Base-by-base conservation (phyloP, 2,113 vertebrate genomes). In the Halcyon senegalensis region DNA sequence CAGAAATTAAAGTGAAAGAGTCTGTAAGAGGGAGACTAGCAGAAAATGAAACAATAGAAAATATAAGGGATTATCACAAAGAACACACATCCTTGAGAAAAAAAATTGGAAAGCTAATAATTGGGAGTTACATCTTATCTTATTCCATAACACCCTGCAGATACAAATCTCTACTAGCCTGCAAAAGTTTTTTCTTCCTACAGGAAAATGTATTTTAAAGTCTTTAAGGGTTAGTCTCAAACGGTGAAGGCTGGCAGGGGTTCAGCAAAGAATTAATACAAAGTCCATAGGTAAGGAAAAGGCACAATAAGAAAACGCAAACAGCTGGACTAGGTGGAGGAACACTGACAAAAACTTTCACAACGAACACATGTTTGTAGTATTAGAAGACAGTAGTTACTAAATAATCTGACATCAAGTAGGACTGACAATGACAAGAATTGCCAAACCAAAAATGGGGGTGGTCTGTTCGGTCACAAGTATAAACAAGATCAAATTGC, bases 1-100 rank as follows among this genome's bases (percentile, higher is more conserved):
- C 87, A 94, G 84, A 96, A 97, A 96, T 97, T 96, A 96, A 97
- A 97, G 72, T 96, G 94, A 95, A 89, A 96, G 81, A 97, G 81
- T 94, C 81, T 94, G 93, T 97, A 97, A 96, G 91, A 96, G 91
- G 91, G 62, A 95, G 74, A 95, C 94, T 96, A 91, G 74, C 89
- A 96, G 87, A 87, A 94, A 96, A 87, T 64, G 39, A 94, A 94
- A 94, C 74, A 95, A 94, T 43, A 95, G 91, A 87, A 96, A 94
- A 96, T 89, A 95, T 76, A 93, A 68, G 89, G 93, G 93, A 84
- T 94, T 89, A 97, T 85, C 93, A 84, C 44, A 87, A 95, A 93
- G 87, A 93, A 55, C 62, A 95, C 81, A 64, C 35, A 87, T 73
- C 70, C 66, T 76, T 73, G 66, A 79, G 50, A 93, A 96, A 95